These are phyloP conservation scores for Poecile montanus DNA, from an alignment of 2,797 vertebrate species.

Conservation along the genomic window DNA sequence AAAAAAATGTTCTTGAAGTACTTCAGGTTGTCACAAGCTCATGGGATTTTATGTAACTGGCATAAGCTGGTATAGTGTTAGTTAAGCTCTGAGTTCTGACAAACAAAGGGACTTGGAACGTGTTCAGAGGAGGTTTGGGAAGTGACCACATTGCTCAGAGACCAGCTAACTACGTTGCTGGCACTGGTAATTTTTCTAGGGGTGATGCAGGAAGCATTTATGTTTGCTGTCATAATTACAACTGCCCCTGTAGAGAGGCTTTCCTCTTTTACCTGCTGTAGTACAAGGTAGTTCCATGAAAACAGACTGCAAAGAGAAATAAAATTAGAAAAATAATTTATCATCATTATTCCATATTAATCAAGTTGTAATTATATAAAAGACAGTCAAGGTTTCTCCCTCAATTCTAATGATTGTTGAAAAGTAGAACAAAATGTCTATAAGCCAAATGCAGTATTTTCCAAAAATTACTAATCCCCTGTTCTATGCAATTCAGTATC, in stretches of 20 bases:
- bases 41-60: neutral
- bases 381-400: neutral
- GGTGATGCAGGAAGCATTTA: neutral
- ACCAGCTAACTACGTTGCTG: neutral
- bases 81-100: slow-evolving; percentile 17
- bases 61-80: neutral
- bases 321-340: neutral
- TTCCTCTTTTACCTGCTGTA: neutral
- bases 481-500: neutral
- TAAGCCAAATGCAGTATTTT: neutral
- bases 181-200: neutral
- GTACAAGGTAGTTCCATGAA: neutral
- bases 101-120: neutral
- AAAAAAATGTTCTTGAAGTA: neutral
- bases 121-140: neutral
- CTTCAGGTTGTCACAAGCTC: neutral
- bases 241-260: neutral
- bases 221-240: neutral
- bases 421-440: neutral
- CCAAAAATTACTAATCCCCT: neutral
- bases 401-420: neutral
- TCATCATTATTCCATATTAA: neutral
- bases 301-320: neutral
- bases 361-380: neutral
- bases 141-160: neutral